Evolutionary conservation across 2,888 invertebrate species (phyloP).

Genomic region (Polyommatus icarus): DNA sequence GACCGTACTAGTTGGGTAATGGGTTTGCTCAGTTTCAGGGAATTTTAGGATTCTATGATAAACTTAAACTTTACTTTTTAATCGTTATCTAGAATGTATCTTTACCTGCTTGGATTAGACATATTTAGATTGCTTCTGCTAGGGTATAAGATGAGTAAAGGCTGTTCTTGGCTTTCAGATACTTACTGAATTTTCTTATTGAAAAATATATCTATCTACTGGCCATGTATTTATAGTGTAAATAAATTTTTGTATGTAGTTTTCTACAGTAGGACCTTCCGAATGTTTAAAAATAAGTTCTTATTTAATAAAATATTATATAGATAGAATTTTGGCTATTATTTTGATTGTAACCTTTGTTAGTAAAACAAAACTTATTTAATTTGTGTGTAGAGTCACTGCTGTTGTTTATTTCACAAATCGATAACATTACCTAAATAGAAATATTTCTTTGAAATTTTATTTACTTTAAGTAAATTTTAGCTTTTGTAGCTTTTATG

Average conservation of each 20-base stretch:
- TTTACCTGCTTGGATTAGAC: not conserved
- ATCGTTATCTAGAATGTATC: not conserved
- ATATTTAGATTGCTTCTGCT: not conserved
- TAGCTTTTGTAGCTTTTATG: too few relatives aligned
- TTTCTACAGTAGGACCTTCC: not conserved
- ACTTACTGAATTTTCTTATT: too few relatives aligned
- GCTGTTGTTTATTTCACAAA: not conserved
- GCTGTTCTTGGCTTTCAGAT: not conserved
- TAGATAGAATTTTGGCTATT: too few relatives aligned
- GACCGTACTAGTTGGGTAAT: not conserved
- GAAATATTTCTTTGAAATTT: not conserved
- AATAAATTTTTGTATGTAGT: not conserved
- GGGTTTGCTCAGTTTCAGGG: not conserved
- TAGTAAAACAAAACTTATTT: not conserved
- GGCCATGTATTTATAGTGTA: not conserved
- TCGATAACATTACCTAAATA: not conserved
- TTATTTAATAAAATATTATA: not conserved
- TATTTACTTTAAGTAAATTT: not conserved
- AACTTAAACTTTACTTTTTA: not conserved
- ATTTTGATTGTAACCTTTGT: not conserved
- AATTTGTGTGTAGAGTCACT: too few relatives aligned
- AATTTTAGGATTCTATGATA: not conserved
- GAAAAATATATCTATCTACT: not conserved
- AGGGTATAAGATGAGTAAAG: not conserved
- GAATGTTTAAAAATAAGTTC: not conserved